A percentile compares a stretch with the other conserved stretches of the same genome.
phyloP scores from a whole-genome alignment of 2,888 invertebrate genomes.

The Therioaphis trifolii region DNA sequence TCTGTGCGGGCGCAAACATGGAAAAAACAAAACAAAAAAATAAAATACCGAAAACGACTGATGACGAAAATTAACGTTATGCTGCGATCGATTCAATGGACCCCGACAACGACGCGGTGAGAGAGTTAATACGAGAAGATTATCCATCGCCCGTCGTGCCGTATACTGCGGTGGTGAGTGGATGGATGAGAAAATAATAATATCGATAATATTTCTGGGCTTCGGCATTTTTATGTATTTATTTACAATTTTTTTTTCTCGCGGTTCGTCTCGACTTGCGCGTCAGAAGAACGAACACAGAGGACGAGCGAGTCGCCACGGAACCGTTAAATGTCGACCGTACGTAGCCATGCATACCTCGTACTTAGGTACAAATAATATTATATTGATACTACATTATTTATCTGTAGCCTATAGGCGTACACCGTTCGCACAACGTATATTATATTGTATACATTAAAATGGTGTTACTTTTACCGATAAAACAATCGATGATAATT shows the following conservation, averaged over 20 bases:
- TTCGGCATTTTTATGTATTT: background rate
- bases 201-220: no score
- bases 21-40: no score
- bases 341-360: background rate
- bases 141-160: no score
- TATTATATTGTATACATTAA: no score
- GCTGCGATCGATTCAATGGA: background rate
- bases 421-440: no score
- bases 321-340: background rate
- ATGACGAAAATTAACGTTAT: background rate
- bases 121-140: background rate
- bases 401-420: no score
- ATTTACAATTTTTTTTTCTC: no score
- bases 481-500: no score
- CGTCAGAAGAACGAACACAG: background rate
- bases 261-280: no score
- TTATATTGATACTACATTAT: background rate
- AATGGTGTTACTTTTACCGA: no score
- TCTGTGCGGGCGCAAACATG: constrained; percentile 72
- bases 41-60: background rate
- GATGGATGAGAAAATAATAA: no score
- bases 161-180: no score
- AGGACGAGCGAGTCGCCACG: background rate
- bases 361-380: background rate
- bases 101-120: background rate